These are phyloP conservation scores for Lamellibrachia satsuma DNA, from an alignment of 2,888 invertebrate species.

Conservation along the genomic window DNA sequence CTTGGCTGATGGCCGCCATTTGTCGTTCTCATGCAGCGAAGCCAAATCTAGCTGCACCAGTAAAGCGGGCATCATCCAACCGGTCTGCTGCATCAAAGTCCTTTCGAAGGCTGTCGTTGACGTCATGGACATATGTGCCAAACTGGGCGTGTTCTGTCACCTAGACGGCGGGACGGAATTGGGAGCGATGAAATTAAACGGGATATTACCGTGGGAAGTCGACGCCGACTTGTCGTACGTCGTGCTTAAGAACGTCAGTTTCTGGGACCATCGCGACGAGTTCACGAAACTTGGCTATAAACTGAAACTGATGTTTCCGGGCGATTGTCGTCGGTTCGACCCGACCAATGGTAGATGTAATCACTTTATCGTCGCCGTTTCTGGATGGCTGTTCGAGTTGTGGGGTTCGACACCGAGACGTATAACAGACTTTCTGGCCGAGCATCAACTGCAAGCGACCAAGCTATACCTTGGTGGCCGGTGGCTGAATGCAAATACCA, in stretches of 20 bases:
- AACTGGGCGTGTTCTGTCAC: neutral
- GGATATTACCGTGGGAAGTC: neutral
- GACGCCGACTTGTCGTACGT: neutral
- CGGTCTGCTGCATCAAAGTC: neutral
- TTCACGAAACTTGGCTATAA: neutral
- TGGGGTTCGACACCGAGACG: neutral
- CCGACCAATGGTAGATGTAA: neutral
- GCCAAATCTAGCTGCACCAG: neutral
- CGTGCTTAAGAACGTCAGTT: neutral
- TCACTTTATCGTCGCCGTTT: neutral
- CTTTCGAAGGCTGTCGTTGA: neutral
- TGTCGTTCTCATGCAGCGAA: neutral
- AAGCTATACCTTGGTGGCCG: neutral
- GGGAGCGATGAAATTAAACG: neutral
- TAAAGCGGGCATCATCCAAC: neutral
- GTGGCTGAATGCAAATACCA: neutral
- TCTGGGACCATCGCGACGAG: neutral
- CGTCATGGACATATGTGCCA: neutral
- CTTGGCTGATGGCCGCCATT: neutral
- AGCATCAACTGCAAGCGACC: neutral
- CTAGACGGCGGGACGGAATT: neutral
- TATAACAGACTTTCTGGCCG: neutral
- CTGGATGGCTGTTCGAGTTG: neutral
- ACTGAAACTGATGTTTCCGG: neutral
- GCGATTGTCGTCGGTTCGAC: neutral